Conservation (phyloP, 1,140 invertebrate genomes). For the Drosophila nigrodunni region DNA sequence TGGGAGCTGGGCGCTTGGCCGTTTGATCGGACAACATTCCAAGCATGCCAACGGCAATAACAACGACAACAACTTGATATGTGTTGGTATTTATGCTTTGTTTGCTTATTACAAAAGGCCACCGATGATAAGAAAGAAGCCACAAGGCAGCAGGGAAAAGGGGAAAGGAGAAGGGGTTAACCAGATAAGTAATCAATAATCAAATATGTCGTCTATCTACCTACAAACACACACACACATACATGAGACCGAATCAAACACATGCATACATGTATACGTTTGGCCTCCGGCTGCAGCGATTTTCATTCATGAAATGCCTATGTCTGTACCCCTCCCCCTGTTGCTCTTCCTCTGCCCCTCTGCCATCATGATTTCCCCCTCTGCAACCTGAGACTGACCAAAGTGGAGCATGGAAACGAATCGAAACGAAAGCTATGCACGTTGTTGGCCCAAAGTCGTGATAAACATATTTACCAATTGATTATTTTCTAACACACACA, state of each 20-base stretch:
- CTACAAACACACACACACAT: conserved; percentile 22
- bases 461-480: conserved; percentile 83
- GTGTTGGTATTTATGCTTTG: conserved; percentile 73
- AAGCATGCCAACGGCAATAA: conserved; percentile 66
- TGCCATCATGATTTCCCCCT: not conserved
- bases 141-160: conserved; percentile 7
- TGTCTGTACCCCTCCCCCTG: not conserved
- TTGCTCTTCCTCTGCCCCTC: no score
- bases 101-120: conserved; percentile 75
- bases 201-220: conserved; percentile 40
- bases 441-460: conserved; percentile 70
- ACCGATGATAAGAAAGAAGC: conserved; percentile 42
- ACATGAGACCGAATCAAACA: not conserved
- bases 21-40: conserved; percentile 63
- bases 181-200: conserved; percentile 48
- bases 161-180: conserved; percentile 12
- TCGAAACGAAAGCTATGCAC: conserved; percentile 62
- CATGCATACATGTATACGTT: conserved; percentile 5
- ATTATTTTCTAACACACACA: conserved; percentile 69
- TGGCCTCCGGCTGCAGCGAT: conserved; percentile 28
- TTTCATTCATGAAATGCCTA: conserved; percentile 42
- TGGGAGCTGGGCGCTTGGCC: conserved; percentile 22
- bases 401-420: conserved; percentile 69
- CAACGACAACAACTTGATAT: conserved; percentile 71
- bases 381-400: conserved; percentile 22